Evolutionary conservation across 2,113 vertebrate species (phyloP).

Genomic region (Dromaius novaehollandiae): DNA sequence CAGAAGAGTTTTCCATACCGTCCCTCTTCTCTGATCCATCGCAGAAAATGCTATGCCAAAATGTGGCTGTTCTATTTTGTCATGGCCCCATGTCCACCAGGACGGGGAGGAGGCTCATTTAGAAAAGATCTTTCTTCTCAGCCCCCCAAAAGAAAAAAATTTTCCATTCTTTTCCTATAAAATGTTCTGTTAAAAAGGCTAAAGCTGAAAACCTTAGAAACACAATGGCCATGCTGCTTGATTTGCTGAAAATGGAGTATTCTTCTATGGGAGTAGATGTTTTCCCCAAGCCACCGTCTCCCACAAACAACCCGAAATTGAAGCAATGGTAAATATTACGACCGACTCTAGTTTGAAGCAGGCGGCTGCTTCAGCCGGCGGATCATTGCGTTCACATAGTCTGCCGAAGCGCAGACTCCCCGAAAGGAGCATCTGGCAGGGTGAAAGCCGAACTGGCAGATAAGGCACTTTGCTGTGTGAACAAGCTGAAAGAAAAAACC

Average conservation of each 20-base stretch:
- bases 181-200: neutral
- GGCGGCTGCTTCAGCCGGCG: neutral
- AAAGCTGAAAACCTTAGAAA: neutral
- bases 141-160: neutral
- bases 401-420: neutral
- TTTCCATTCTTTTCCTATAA: neutral
- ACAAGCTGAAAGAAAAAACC: neutral
- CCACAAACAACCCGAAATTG: neutral
- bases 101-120: neutral
- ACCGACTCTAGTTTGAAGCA: neutral
- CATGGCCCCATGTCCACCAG: fast-evolving
- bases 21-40: neutral
- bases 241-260: neutral
- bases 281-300: neutral
- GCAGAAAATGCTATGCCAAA: neutral
- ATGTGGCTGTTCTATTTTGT: neutral
- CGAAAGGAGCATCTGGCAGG: constrained; percentile 26
- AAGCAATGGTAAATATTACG: neutral
- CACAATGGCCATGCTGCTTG: neutral
- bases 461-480: neutral
- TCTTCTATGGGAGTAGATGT: neutral
- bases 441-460: neutral
- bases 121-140: neutral
- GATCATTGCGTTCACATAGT: neutral
- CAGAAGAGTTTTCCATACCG: neutral